A percentile compares a stretch with the other conserved stretches of the same genome.
Evolutionary conservation across 1,140 invertebrate genomes (phyloP).

Genomic region (Philopotamus ludificatus): DNA sequence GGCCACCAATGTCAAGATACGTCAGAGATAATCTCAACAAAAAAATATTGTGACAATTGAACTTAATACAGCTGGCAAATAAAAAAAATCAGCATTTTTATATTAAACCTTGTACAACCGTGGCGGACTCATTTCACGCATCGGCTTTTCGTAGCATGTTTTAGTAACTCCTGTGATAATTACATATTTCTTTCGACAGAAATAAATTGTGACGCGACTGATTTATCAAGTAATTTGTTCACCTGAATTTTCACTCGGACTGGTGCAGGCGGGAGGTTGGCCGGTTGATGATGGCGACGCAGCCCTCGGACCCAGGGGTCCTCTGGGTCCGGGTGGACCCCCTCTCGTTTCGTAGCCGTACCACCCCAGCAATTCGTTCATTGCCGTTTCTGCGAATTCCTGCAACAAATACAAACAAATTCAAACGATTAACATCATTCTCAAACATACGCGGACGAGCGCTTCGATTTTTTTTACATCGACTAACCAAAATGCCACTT

Average conservation of each 20-base stretch:
- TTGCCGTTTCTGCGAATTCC: slow-evolving; percentile 86
- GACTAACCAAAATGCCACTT: not conserved
- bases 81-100: too few relatives aligned
- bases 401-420: slow-evolving; percentile 46
- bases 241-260: slow-evolving; percentile 36
- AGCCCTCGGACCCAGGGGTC: slow-evolving; percentile 3
- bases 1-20: too few relatives aligned
- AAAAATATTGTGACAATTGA: too few relatives aligned
- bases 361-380: slow-evolving; percentile 87
- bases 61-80: too few relatives aligned
- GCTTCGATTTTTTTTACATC: not conserved
- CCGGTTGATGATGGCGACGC: slow-evolving; percentile 40
- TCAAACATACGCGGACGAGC: not conserved
- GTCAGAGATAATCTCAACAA: too few relatives aligned
- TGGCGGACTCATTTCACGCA: too few relatives aligned
- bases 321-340: slow-evolving; percentile 26
- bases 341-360: slow-evolving; percentile 71
- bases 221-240: slow-evolving; percentile 22
- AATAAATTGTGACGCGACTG: too few relatives aligned
- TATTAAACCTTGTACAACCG: too few relatives aligned
- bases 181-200: too few relatives aligned
- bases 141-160: too few relatives aligned
- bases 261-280: slow-evolving; percentile 49
- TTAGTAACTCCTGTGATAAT: too few relatives aligned
- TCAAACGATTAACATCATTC: not conserved